Conservation (phyloP, 2,888 invertebrate species). For the Mimachlamys varia region DNA sequence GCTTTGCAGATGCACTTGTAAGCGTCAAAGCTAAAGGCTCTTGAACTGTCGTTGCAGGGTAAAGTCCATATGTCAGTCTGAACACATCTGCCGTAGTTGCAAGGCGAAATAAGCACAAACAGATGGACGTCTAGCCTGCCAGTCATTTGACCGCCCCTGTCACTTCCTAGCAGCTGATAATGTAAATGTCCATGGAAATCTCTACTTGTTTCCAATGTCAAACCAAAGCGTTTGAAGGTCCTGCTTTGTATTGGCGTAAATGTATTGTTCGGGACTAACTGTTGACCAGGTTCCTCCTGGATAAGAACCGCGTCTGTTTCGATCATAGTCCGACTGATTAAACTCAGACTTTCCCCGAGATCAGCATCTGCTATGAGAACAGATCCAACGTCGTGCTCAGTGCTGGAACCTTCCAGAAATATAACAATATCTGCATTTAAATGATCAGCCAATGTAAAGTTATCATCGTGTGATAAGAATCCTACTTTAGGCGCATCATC, state of each 20-base stretch:
- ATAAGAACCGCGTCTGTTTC: not conserved
- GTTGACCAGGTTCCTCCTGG: not conserved
- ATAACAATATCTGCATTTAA: conserved; percentile 37
- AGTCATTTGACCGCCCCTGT: conserved; percentile 41
- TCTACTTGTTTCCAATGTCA: not conserved
- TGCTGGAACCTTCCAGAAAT: not conserved
- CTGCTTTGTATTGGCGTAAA: not conserved
- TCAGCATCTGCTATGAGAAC: conserved; percentile 50
- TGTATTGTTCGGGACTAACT: not conserved
- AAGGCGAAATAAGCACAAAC: conserved; percentile 50
- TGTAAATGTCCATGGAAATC: conserved; percentile 41
- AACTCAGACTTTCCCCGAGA: conserved; percentile 42
- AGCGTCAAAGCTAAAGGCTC: conserved; percentile 55
- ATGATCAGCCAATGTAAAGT: conserved; percentile 10
- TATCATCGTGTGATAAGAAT: conserved; percentile 14
- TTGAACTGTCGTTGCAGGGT: conserved; percentile 51
- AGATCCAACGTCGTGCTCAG: conserved; percentile 44
- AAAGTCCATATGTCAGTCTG: conserved; percentile 36
- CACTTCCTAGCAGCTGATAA: conserved; percentile 43
- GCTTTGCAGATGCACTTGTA: conserved; percentile 57
- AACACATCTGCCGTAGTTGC: conserved; percentile 58
- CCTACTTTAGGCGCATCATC: conserved; percentile 51
- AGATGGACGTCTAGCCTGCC: conserved; percentile 38
- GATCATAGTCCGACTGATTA: not conserved
- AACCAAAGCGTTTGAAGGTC: not conserved